Base-by-base conservation (phyloP, 2,888 invertebrate genomes). In the Glyphotaelius pellucidus region DNA sequence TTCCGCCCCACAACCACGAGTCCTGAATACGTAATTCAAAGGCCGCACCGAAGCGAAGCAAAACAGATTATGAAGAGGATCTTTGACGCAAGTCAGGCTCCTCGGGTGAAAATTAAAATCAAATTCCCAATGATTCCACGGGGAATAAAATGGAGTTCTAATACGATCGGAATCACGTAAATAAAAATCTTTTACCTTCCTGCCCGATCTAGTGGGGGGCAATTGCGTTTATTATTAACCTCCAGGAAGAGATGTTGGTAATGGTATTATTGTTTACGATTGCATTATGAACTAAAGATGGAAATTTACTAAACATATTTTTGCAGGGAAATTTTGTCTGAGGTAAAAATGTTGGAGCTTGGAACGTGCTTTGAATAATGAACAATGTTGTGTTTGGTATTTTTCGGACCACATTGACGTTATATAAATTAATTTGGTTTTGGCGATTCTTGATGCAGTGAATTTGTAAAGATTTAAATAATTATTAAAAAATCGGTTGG, bases 111-210 rank as follows among this genome's bases (percentile, higher is more conserved):
- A 32, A 35, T 32, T 32, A 83, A 1, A 83, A 83, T 83, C 32
- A 83, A 83, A 31, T 32, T 11, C 19, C 15, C 19, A 19, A 83
- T 19, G 83, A 11, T 7, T 83, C 83, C 38, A 14, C 19, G 25
- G 83, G 38, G 19, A 35, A 83, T 83, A 83, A 83, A 83, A 83
- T 25, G 83, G 25, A 38, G 35, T 83, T 83, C 35, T 83, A 83
- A 83, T 83, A 32, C 35, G 83, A 83, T 83, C 25, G 38, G 9
- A 83, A 38, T 3, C 9, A 19, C 35, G 25, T 32, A 35, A 83
- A 83, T 83, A 83, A 35, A 83, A 35, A 83, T 83, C 35, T 83
- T 83, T 83, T 32, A 83, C n/a, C 2, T 83, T 83, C 32, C 38
- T 83, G 35, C 38, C 35, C 35, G 38, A 83, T 35, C 11, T 35